Conservation (phyloP, 2,113 vertebrate species). For the Vidua macroura region DNA sequence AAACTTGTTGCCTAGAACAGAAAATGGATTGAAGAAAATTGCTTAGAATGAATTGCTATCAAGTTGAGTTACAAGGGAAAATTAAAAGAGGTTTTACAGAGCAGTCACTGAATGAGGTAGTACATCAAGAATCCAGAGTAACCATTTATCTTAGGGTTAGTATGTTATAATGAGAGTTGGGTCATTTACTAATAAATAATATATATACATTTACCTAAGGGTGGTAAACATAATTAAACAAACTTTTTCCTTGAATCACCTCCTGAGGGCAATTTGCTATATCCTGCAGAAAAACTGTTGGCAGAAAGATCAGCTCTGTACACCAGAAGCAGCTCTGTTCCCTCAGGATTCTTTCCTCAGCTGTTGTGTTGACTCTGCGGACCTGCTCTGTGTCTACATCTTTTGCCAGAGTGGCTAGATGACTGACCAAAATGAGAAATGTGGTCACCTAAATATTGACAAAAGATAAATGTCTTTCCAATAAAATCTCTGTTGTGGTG, state of each 20-base stretch:
- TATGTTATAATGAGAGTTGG: background rate
- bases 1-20: constrained; percentile 16
- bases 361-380: background rate
- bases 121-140: background rate
- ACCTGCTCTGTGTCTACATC: background rate
- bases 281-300: background rate
- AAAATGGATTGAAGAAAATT: constrained; percentile 36
- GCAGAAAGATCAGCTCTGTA: background rate
- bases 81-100: constrained; percentile 24
- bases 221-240: background rate
- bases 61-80: background rate
- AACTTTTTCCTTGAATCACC: background rate
- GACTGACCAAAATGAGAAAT: background rate
- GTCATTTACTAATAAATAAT: background rate
- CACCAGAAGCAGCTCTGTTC: background rate
- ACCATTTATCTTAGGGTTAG: background rate
- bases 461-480: background rate
- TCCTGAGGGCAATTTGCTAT: background rate
- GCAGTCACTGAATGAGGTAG: background rate
- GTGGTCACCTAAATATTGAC: background rate
- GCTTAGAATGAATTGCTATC: constrained; percentile 20
- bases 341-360: background rate
- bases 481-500: background rate
- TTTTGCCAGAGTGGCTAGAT: background rate
- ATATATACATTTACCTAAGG: background rate